Percentiles rank a stretch among this genome's conserved stretches.
These are phyloP conservation scores for Euzophera pinguis DNA, from an alignment of 2,888 invertebrate genomes.

Conservation along the genomic window DNA sequence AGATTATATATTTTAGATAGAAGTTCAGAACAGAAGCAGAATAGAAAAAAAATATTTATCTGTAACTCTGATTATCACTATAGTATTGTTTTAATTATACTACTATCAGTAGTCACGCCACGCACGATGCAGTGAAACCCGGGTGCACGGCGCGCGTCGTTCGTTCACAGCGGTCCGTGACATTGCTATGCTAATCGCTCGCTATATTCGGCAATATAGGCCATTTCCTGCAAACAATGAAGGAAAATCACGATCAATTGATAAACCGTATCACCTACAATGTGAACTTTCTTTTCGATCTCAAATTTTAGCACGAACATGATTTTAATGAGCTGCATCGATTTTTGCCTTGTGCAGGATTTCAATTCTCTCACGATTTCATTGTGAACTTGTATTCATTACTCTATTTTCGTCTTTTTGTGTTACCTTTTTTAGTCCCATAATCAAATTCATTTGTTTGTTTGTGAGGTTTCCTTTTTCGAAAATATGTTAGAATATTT, in stretches of 20 bases:
- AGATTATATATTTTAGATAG: no score
- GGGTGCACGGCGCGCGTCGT: slow-evolving; percentile 25
- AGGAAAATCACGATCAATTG: slow-evolving; percentile 36
- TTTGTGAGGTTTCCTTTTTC: no score
- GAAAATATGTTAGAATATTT: no score
- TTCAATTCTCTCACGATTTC: not conserved
- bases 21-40: no score
- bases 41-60: no score
- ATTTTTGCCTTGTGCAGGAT: not conserved
- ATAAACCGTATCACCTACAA: slow-evolving; percentile 31
- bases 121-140: slow-evolving; percentile 14
- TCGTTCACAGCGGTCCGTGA: slow-evolving; percentile 40
- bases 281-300: slow-evolving; percentile 22
- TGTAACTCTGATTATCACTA: no score
- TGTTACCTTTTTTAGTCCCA: no score
- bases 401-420: no score
- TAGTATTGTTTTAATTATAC: not conserved
- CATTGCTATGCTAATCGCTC: slow-evolving; percentile 51
- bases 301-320: slow-evolving; percentile 11
- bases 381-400: no score
- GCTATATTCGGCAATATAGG: slow-evolving; percentile 55
- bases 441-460: no score
- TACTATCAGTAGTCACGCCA: slow-evolving; percentile 11
- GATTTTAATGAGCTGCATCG: not conserved
- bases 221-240: slow-evolving; percentile 57